phyloP scores from a whole-genome alignment of 2,888 invertebrate genomes.

The Odontothrips loti region DNA sequence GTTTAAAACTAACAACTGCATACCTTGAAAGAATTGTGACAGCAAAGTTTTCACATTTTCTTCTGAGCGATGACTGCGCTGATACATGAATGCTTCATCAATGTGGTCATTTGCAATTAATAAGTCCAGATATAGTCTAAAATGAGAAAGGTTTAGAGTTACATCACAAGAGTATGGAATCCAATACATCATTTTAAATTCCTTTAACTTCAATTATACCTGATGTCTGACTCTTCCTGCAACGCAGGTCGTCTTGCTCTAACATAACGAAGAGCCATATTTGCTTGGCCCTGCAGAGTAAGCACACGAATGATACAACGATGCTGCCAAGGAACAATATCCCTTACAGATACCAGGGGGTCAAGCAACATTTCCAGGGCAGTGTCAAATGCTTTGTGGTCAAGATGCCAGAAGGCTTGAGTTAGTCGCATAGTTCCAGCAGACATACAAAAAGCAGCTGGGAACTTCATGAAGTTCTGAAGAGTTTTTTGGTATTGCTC shows the following conservation, averaged over 20 bases:
- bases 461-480: conserved; percentile 71
- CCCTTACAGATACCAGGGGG: conserved; percentile 54
- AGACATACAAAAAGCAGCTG: conserved; percentile 71
- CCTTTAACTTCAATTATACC: conserved; percentile 43
- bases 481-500: conserved; percentile 57
- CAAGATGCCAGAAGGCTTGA: conserved; percentile 85
- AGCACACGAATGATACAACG: conserved; percentile 61
- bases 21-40: neutral
- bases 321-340: conserved; percentile 70
- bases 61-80: conserved; percentile 53
- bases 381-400: conserved; percentile 78
- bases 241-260: conserved; percentile 57
- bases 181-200: conserved; percentile 39
- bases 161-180: conserved; percentile 40
- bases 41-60: neutral
- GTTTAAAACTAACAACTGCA: neutral
- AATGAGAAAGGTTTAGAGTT: conserved; percentile 35
- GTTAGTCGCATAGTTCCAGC: conserved; percentile 71
- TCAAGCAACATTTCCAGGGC: conserved; percentile 53
- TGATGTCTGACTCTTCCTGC: conserved; percentile 51
- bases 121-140: conserved; percentile 54
- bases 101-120: conserved; percentile 61
- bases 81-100: conserved; percentile 62
- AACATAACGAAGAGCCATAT: conserved; percentile 66
- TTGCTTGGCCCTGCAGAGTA: conserved; percentile 62